Evolutionary conservation across 2,888 invertebrate genomes (phyloP).

Genomic region (Thymelicus sylvestris): DNA sequence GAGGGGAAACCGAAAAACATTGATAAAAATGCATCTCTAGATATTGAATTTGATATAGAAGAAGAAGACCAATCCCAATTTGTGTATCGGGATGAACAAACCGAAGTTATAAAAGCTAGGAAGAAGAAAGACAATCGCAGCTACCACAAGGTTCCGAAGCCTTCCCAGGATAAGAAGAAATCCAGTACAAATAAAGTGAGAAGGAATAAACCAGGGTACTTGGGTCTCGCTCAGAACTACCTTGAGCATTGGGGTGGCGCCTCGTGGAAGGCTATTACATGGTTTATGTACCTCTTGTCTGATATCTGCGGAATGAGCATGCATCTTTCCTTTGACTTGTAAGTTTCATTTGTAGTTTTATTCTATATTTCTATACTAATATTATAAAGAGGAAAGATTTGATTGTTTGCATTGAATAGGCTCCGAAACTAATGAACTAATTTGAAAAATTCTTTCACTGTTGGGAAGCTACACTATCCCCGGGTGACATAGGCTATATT

Average conservation of each 20-base stretch:
- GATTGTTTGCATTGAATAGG: too few relatives aligned
- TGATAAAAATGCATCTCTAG: slow-evolving; percentile 57
- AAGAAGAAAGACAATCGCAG: slow-evolving; percentile 80
- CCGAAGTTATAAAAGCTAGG: slow-evolving; percentile 62
- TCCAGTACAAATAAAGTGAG: slow-evolving; percentile 68
- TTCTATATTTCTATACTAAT: too few relatives aligned
- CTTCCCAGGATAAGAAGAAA: slow-evolving; percentile 78
- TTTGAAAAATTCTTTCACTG: too few relatives aligned
- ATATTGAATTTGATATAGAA: slow-evolving; percentile 64
- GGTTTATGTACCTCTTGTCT: slow-evolving; percentile 91
- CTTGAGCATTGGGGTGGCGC: slow-evolving; percentile 84
- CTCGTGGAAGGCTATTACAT: slow-evolving; percentile 87
- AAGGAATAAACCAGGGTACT: slow-evolving; percentile 73
- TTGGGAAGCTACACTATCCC: too few relatives aligned
- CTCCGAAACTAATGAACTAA: too few relatives aligned
- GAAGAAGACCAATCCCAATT: slow-evolving; percentile 69
- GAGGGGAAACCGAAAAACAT: slow-evolving; percentile 59
- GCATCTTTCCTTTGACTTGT: slow-evolving; percentile 89
- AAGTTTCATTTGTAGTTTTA: slow-evolving; percentile 64
- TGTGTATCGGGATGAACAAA: slow-evolving; percentile 67
- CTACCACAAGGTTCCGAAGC: slow-evolving; percentile 67
- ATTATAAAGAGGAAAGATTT: too few relatives aligned
- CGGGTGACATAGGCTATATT: too few relatives aligned
- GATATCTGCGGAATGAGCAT: slow-evolving; percentile 92
- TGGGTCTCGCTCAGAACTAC: slow-evolving; percentile 74